phyloP scores from a whole-genome alignment of 2,797 vertebrate species.

The Masticophis lateralis region DNA sequence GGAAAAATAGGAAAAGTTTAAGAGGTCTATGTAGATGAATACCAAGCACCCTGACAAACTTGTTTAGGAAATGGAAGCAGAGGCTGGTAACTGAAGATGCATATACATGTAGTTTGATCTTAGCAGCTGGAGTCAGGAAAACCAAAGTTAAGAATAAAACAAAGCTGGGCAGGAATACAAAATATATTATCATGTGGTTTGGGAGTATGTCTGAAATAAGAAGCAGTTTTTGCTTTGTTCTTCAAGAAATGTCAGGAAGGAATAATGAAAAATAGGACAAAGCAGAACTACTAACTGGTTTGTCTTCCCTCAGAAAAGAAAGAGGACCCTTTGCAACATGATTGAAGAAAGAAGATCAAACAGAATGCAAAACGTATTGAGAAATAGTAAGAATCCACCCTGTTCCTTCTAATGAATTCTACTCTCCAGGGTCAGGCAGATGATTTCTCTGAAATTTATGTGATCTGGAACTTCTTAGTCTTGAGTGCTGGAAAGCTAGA shows the following conservation, averaged over 20 bases:
- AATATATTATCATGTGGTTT: background rate
- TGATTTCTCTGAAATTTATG: background rate
- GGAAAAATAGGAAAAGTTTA: background rate
- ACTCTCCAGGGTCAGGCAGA: background rate
- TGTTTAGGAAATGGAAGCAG: too few species aligned
- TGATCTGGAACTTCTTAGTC: background rate
- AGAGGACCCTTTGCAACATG: background rate
- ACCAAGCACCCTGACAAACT: too few species aligned
- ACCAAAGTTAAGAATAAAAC: background rate
- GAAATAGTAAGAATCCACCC: background rate
- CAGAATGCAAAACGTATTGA: background rate
- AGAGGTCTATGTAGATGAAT: too few species aligned
- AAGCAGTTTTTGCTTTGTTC: background rate
- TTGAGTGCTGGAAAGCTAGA: background rate
- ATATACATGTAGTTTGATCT: background rate
- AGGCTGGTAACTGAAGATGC: background rate
- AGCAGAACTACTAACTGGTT: background rate
- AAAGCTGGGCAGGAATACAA: background rate
- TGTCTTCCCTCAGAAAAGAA: background rate
- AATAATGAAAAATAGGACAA: background rate
- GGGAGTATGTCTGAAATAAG: background rate
- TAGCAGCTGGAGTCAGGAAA: background rate
- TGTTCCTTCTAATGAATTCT: background rate
- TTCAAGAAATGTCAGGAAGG: background rate
- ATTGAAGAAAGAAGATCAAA: background rate